phyloP scores from a whole-genome alignment of 2,797 vertebrate species.

The Eulemur rubriventer region DNA sequence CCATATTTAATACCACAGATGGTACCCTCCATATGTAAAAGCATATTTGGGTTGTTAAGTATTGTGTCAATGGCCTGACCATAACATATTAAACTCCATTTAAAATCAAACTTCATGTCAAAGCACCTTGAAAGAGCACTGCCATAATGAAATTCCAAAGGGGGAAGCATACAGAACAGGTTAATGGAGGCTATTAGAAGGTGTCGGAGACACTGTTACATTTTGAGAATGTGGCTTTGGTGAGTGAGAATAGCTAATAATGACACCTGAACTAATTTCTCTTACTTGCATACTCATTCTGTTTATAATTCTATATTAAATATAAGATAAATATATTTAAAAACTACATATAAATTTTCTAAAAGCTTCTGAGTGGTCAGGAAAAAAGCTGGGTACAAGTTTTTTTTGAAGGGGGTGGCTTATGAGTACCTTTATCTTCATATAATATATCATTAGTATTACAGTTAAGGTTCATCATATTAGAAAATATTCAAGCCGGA shows the following conservation, averaged over 20 bases:
- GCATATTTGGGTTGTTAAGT: not conserved
- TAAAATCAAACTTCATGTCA: constrained; percentile 33
- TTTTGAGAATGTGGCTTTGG: not conserved
- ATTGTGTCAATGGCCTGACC: not conserved
- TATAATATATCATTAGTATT: not conserved
- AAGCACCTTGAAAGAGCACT: not conserved
- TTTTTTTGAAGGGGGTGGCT: not conserved
- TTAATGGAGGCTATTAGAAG: not conserved
- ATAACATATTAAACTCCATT: not conserved
- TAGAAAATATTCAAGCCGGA: not conserved
- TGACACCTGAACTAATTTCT: constrained; percentile 18
- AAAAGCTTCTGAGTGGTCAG: not conserved
- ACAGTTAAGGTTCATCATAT: not conserved
- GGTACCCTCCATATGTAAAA: not conserved
- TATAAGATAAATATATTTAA: constrained; percentile 1
- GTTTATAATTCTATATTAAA: not conserved
- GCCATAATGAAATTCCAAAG: not conserved
- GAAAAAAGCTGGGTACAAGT: not conserved
- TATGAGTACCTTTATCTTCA: not conserved
- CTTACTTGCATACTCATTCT: constrained; percentile 17
- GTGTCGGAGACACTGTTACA: not conserved
- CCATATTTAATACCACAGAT: constrained; percentile 11
- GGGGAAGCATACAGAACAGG: not conserved
- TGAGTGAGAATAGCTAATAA: constrained; percentile 15
- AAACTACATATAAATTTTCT: not conserved